Conservation (phyloP, 2,113 vertebrate genomes). For the Empidonax traillii region DNA sequence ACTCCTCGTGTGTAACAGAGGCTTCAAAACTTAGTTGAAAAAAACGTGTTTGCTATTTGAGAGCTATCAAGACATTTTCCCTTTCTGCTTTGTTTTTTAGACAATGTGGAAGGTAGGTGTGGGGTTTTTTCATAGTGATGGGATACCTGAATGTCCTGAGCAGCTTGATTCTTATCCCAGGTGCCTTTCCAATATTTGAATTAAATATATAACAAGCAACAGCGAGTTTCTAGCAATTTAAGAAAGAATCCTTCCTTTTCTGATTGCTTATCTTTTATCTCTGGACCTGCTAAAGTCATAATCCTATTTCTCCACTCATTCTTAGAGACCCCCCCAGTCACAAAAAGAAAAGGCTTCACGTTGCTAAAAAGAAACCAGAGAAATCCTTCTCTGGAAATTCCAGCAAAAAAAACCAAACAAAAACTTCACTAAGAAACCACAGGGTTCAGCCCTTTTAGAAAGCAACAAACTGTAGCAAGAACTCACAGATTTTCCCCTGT, state of each 20-base stretch:
- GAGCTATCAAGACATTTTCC: neutral
- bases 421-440: neutral
- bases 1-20: neutral
- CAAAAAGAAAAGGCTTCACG: neutral
- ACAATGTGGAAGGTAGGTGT: neutral
- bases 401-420: neutral
- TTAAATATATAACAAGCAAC: slow-evolving; percentile 21
- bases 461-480: neutral
- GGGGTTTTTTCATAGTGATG: neutral
- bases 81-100: neutral
- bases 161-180: neutral
- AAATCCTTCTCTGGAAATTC: neutral
- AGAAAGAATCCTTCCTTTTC: neutral
- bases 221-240: neutral
- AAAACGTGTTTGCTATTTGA: neutral
- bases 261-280: neutral
- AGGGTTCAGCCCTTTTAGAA: neutral
- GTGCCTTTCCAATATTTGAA: neutral
- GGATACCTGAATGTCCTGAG: neutral
- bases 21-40: slow-evolving; percentile 1
- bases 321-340: neutral
- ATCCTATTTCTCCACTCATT: neutral
- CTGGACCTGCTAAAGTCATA: neutral
- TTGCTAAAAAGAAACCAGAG: neutral
- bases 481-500: neutral